Evolutionary conservation across 1,140 invertebrate genomes (phyloP), one percentile per base, ranked within the genome.

Genomic region (Danaus plexippus): DNA sequence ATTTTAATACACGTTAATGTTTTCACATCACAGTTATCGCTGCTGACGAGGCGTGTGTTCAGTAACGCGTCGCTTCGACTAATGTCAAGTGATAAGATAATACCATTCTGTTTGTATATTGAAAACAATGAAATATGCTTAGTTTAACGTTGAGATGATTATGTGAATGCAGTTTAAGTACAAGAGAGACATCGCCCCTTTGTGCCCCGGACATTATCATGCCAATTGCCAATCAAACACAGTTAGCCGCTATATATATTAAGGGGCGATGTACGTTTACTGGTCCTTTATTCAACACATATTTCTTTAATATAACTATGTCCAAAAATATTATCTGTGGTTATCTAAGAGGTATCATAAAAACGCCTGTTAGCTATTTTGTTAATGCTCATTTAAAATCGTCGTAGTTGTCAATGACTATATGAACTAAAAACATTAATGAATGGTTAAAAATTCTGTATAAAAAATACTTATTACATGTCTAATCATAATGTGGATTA

Each of bases 51-150:
- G 59, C 77, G 75, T 73, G 75, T 70, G 63, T 56, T 59, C 67
- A 54, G 63, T 68, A 66, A 65, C 69, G 68, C 59, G 71, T 66
- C 64, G 67, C 73, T 67, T 67, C 67, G 61, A 71, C 71, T 75
- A 80, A 72, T 84, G 72, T 71, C 65, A 64, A 54, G 54, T 57
- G 80, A 84, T 84, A 82, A 85, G 79, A 82, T 84, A 80, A 50
- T 61, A 58, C 62, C 49, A 46, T 56, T 53, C 62, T 75, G 70
- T 77, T 75, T 73, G 67, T 60, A 75, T 72, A 70, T 75, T 76
- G 65, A 59, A 71, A 72, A 78, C 71, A 78, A 73, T 70, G 62
- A 72, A 57, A 65, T 64, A 48, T 48, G 49, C 44, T 54, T 18
- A 47, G 40, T 61, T 54, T 54, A 56, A 55, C 7, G 7, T 32